Evolutionary conservation across 2,888 invertebrate species (phyloP).

Genomic region (Pseudococcus jackbeardsleyi): DNA sequence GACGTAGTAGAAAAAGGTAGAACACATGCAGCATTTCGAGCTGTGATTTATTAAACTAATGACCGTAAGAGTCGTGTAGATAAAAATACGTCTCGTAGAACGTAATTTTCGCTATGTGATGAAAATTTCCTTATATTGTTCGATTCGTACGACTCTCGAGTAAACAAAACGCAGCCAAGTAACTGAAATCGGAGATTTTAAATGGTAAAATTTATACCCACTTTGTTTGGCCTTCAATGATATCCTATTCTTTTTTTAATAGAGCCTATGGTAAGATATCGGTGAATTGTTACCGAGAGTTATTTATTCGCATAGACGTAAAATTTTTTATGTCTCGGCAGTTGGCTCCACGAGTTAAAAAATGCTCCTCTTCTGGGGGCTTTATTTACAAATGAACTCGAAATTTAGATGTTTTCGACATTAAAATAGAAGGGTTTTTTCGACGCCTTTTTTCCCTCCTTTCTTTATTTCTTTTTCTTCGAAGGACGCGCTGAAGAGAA

Average conservation of each 20-base stretch:
- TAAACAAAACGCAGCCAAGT: background rate
- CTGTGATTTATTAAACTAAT: background rate
- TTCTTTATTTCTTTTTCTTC: background rate
- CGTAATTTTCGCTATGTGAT: background rate
- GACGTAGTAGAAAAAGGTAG: too few relatives aligned
- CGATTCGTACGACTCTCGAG: background rate
- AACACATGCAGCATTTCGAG: background rate
- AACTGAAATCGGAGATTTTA: background rate
- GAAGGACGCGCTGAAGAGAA: background rate
- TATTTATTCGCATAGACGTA: conserved; percentile 26
- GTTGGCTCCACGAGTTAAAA: conserved; percentile 30
- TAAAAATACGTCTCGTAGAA: too few relatives aligned
- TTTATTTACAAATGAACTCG: conserved; percentile 32
- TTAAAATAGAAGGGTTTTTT: background rate
- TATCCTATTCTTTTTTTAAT: background rate
- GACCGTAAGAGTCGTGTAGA: background rate
- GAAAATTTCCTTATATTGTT: background rate
- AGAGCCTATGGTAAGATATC: background rate
- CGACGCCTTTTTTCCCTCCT: background rate
- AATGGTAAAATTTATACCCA: background rate
- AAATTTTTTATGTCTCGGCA: conserved; percentile 27
- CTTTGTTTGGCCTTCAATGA: background rate
- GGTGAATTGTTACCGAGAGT: background rate
- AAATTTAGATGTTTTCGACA: conserved; percentile 2
- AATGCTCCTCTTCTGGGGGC: background rate